phyloP scores from a whole-genome alignment of 1,140 invertebrate species.

The Pentalonia nigronervosa region DNA sequence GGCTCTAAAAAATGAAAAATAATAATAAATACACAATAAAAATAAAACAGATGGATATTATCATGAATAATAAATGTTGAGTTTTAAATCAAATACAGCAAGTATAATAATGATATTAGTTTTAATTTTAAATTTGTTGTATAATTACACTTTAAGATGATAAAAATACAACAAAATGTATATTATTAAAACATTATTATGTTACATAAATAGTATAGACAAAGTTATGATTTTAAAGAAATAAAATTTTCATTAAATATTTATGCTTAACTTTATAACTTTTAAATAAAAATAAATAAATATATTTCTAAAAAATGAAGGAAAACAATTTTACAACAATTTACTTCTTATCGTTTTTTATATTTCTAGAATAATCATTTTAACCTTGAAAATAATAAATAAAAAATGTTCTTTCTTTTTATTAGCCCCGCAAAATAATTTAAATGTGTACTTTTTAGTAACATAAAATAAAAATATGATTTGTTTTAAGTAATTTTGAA shows the following conservation, averaged over 20 bases:
- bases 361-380: background rate
- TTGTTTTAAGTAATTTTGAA: background rate
- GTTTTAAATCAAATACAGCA: background rate
- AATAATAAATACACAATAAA: background rate
- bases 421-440: background rate
- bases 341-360: background rate
- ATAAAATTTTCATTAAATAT: background rate
- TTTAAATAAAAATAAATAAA: no score
- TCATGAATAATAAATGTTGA: background rate
- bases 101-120: background rate
- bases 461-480: background rate
- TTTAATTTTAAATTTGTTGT: background rate
- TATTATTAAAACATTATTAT: background rate
- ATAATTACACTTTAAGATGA: background rate
- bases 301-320: background rate
- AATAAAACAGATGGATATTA: background rate
- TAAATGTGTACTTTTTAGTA: background rate
- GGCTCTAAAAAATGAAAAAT: conserved; percentile 30
- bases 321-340: background rate
- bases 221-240: background rate
- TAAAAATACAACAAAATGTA: background rate
- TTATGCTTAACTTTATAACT: no score
- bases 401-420: background rate
- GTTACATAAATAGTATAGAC: background rate
- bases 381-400: conserved; percentile 1